Evolutionary conservation across 2,113 vertebrate genomes (phyloP).

Genomic region (Vombatus ursinus): DNA sequence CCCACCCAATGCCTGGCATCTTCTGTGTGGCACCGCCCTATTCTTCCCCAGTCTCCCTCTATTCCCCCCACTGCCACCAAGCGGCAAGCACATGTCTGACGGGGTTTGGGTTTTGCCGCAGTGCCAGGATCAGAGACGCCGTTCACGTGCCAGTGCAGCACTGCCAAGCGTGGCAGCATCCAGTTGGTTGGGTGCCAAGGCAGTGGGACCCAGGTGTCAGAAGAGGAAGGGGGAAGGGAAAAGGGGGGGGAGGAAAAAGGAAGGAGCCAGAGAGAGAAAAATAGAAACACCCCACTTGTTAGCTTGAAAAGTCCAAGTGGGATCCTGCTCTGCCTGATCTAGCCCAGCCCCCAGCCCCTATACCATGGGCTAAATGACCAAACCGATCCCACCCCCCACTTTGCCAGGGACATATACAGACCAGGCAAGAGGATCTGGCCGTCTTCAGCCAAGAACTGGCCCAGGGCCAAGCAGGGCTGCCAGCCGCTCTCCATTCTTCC

Average conservation of each 20-base stretch:
- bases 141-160: slow-evolving; percentile 65
- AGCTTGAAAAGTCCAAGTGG: slow-evolving; percentile 50
- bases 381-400: slow-evolving; percentile 10
- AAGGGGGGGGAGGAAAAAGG: neutral
- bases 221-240: slow-evolving; percentile 34
- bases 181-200: slow-evolving; percentile 75
- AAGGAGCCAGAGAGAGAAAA: slow-evolving; percentile 51
- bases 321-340: neutral
- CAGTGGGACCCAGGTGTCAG: slow-evolving; percentile 66
- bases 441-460: slow-evolving; percentile 63
- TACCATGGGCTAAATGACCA: neutral
- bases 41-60: neutral
- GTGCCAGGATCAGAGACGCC: slow-evolving; percentile 66
- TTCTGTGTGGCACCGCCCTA: neutral
- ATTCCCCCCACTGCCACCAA: slow-evolving; percentile 54
- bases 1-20: slow-evolving; percentile 18
- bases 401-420: slow-evolving; percentile 52
- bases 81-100: slow-evolving; percentile 51
- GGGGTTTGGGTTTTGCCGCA: slow-evolving; percentile 61
- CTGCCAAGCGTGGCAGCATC: slow-evolving; percentile 67
- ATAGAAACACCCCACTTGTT: slow-evolving; percentile 67
- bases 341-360: neutral
- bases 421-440: slow-evolving; percentile 57
- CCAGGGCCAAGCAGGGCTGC: slow-evolving; percentile 61
- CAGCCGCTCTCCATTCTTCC: slow-evolving; percentile 57